Percentiles rank a stretch among this genome's conserved stretches.
These are phyloP conservation scores for Bradypodion pumilum DNA, from an alignment of 2,797 vertebrate genomes.

Conservation along the genomic window DNA sequence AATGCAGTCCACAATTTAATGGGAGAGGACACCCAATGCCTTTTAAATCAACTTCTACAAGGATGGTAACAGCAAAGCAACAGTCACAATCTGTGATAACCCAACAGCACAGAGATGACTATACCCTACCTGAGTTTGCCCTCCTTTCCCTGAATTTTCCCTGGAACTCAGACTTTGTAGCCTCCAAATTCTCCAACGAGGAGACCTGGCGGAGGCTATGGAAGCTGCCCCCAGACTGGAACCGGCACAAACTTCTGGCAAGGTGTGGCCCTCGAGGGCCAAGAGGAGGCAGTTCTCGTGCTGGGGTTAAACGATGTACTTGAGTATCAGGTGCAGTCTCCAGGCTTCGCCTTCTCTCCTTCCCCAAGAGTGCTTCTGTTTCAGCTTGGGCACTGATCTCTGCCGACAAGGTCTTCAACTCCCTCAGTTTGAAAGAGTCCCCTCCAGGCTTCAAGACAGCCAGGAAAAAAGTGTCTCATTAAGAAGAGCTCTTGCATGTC, in stretches of 20 bases:
- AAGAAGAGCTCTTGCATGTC: constrained; percentile 52
- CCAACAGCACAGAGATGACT: constrained; percentile 41
- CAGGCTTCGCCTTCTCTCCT: constrained; percentile 76
- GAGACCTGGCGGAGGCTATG: constrained; percentile 86
- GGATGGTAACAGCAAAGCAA: neutral
- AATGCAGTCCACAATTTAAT: neutral
- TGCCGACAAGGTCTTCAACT: constrained; percentile 83
- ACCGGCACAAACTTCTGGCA: constrained; percentile 72
- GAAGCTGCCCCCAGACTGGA: constrained; percentile 80
- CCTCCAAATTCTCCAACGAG: constrained; percentile 85
- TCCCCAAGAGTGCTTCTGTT: constrained; percentile 87
- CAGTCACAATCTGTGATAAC: neutral
- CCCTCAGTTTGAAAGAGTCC: constrained; percentile 85
- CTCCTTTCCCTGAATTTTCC: constrained; percentile 76
- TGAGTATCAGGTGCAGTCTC: constrained; percentile 56
- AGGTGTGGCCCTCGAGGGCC: constrained; percentile 70
- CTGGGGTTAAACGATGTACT: constrained; percentile 68
- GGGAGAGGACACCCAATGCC: constrained; percentile 12
- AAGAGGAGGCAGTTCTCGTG: constrained; percentile 72
- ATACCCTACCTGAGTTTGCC: constrained; percentile 70
- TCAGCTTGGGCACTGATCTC: constrained; percentile 89
- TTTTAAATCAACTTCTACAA: constrained; percentile 23
- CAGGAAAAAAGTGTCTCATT: constrained; percentile 68
- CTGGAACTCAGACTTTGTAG: constrained; percentile 78
- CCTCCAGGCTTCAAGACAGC: constrained; percentile 80